Evolutionary conservation across 2,888 invertebrate genomes (phyloP), one percentile per base, ranked within the genome.

Genomic region (Lymantria monacha): DNA sequence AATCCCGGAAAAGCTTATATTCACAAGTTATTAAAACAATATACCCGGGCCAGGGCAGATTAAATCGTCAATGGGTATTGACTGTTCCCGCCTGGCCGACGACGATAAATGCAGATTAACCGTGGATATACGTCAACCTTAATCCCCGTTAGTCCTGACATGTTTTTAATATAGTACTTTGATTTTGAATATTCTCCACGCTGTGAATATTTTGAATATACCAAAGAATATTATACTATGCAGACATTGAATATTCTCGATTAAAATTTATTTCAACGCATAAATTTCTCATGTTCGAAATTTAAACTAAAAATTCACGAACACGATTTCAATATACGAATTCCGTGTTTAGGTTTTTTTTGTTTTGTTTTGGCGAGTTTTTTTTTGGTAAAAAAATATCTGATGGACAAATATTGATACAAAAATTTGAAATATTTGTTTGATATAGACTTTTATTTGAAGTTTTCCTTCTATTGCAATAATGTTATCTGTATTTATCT

Each of bases 31-130:
- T 66, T 66, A 66, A 66, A 69, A 67, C 67, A 69, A 69, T 66
- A 66, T 57, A 58, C 53, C 73, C 72, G 71, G 72, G 72, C 74
- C 74, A 68, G 62, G 69, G 69, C 70, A 80, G 84, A 80, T 86
- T 85, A 86, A 76, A 70, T 64, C 78, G 83, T 86, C 87, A 77
- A 79, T 82, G 76, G 81, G 70, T 75, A 78, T 77, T 77, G 80
- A 74, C 75, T 70, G 70, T 70, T 61, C 66, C 72, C 73, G 81
- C 73, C 84, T 87, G 87, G 70, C 74, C 66, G 70, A 70, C 78
- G 79, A 73, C 81, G 88, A 88, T 88, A 88, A 86, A 81, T 79
- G 81, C 74, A 84, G 83, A 85, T 87, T 85, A 81, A 80, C 76
- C 79, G 72, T 67, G 80, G 79, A 79, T 83, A 75, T 75, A 77